Conservation (phyloP, 1,140 invertebrate genomes). For the Listronotus bonariensis region DNA sequence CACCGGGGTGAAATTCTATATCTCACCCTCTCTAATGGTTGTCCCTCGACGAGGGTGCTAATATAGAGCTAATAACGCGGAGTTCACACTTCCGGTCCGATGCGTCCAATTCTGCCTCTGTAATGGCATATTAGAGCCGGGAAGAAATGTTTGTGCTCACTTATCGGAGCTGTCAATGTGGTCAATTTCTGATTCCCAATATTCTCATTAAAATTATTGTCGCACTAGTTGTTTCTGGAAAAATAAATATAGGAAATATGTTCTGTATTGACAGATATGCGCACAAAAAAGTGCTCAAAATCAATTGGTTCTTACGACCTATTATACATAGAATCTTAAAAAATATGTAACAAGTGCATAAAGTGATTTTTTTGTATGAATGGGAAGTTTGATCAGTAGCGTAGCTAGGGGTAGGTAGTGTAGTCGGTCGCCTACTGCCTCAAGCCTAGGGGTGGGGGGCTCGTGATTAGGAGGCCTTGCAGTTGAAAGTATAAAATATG, state of each 20-base stretch:
- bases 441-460: too few species aligned
- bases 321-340: too few species aligned
- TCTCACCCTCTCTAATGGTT: slow-evolving; percentile 35
- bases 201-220: slow-evolving; percentile 7
- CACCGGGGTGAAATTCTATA: slow-evolving; percentile 46
- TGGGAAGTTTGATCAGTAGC: too few species aligned
- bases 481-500: too few species aligned
- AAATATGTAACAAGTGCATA: too few species aligned
- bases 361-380: too few species aligned
- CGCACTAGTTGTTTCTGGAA: neutral
- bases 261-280: too few species aligned
- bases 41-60: slow-evolving; percentile 45
- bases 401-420: too few species aligned
- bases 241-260: neutral
- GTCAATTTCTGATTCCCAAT: slow-evolving; percentile 9
- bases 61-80: slow-evolving; percentile 50
- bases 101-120: slow-evolving; percentile 33
- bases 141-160: neutral
- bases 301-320: too few species aligned
- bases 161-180: neutral
- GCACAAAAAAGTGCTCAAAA: too few species aligned
- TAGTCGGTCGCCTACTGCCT: too few species aligned
- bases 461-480: too few species aligned
- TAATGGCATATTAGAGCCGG: slow-evolving; percentile 13
- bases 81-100: slow-evolving; percentile 52